Percentiles rank a stretch among this genome's conserved stretches.
These are phyloP conservation scores for Coregonus ussuriensis DNA, from an alignment of 2,797 vertebrate species.

Conservation along the genomic window DNA sequence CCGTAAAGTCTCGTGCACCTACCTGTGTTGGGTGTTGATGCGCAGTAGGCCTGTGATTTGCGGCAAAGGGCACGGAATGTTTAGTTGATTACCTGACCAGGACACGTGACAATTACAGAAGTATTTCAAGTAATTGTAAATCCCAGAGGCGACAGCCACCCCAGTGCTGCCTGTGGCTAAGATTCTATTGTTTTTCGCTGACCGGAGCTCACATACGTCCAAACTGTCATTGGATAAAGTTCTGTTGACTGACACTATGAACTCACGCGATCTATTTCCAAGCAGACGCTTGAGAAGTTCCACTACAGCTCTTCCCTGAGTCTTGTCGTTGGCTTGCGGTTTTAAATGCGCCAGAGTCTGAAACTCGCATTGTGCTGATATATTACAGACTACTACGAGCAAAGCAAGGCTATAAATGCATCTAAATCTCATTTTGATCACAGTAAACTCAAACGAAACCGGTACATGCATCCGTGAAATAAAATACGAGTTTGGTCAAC, in stretches of 20 bases:
- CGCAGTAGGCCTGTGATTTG: constrained; percentile 75
- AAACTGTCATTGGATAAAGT: constrained; percentile 68
- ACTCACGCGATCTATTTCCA: constrained; percentile 70
- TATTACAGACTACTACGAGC: constrained; percentile 19
- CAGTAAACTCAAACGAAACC: background rate
- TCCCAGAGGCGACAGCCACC: constrained; percentile 86
- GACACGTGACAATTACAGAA: constrained; percentile 93
- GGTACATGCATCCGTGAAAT: constrained; percentile 4
- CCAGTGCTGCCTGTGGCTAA: constrained; percentile 79
- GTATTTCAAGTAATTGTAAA: constrained; percentile 90
- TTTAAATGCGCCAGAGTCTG: constrained; percentile 53
- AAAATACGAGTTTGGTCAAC: background rate
- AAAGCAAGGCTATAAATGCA: constrained; percentile 20
- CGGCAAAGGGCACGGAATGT: constrained; percentile 82
- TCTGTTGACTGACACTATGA: constrained; percentile 78
- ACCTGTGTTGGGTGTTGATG: constrained; percentile 86
- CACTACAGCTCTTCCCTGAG: constrained; percentile 75
- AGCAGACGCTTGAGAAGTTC: constrained; percentile 79
- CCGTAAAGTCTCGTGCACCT: constrained; percentile 14
- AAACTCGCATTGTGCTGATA: constrained; percentile 33
- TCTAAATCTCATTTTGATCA: constrained; percentile 48
- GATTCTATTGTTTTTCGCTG: constrained; percentile 62
- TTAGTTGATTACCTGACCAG: constrained; percentile 88
- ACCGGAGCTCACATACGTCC: constrained; percentile 81
- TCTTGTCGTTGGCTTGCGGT: constrained; percentile 59